phyloP scores from a whole-genome alignment of 2,888 invertebrate species.

The Ypsolopha sequella region DNA sequence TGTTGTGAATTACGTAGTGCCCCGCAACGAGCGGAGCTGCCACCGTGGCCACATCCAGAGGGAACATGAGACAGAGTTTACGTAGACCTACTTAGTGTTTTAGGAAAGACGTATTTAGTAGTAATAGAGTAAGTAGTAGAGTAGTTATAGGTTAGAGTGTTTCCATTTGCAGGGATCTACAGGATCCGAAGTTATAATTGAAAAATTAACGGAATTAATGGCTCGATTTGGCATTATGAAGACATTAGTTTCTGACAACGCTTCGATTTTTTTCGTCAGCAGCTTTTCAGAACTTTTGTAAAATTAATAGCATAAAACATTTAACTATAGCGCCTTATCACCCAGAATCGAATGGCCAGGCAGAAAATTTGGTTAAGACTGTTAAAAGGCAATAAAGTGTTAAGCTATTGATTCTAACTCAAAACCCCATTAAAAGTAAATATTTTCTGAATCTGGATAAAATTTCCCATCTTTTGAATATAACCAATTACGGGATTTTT shows the following conservation, averaged over 20 bases:
- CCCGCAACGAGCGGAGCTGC: conserved; percentile 9
- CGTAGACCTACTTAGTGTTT: conserved; percentile 9
- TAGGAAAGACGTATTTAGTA: conserved; percentile 6
- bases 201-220: conserved; percentile 7
- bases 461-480: too few relatives aligned
- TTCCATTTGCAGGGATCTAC: conserved; percentile 7
- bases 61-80: conserved; percentile 7
- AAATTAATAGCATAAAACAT: conserved; percentile 9
- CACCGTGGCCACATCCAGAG: conserved; percentile 8
- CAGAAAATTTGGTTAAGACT: conserved; percentile 11
- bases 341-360: conserved; percentile 11
- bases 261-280: conserved; percentile 8
- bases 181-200: conserved; percentile 3
- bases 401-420: too few relatives aligned
- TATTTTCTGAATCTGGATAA: too few relatives aligned
- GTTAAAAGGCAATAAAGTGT: too few relatives aligned
- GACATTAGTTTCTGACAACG: conserved; percentile 12
- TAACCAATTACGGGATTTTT: too few relatives aligned
- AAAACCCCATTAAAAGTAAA: too few relatives aligned
- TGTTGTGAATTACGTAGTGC: conserved; percentile 6
- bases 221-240: conserved; percentile 7
- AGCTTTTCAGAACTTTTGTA: conserved; percentile 7
- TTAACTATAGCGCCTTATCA: conserved; percentile 9
- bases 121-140: conserved; percentile 8
- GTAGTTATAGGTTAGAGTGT: conserved; percentile 11